Percentiles rank a stretch among this genome's conserved stretches.
Conservation (phyloP, 2,113 vertebrate genomes). For the Brachirus orientalis region DNA sequence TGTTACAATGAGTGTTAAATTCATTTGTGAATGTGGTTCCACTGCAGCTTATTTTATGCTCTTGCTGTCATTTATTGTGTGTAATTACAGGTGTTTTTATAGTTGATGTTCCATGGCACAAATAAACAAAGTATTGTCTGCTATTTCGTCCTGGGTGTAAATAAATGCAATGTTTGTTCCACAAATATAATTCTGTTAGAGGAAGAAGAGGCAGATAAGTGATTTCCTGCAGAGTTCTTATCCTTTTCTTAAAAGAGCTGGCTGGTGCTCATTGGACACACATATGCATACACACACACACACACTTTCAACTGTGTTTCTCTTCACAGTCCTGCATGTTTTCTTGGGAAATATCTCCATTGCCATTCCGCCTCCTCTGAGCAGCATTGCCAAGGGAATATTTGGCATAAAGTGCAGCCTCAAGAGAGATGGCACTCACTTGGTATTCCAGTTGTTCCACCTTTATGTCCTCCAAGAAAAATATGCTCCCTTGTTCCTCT, state of each 20-base stretch:
- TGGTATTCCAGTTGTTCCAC: constrained; percentile 50
- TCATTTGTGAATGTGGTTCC: not conserved
- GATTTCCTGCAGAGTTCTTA: constrained; percentile 44
- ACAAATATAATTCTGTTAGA: constrained; percentile 7
- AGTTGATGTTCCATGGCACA: not conserved
- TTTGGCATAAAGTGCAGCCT: constrained; percentile 63
- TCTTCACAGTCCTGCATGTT: constrained; percentile 74
- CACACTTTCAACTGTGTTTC: constrained; percentile 59
- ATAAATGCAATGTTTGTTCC: constrained; percentile 24
- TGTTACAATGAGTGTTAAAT: not conserved
- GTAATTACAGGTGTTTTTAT: constrained; percentile 21
- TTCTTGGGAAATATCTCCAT: constrained; percentile 72
- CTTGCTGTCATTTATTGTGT: constrained; percentile 6
- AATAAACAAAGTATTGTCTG: not conserved
- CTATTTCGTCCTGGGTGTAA: constrained; percentile 15
- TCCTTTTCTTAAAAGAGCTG: constrained; percentile 73
- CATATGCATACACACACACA: constrained; percentile 44
- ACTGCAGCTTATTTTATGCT: not conserved
- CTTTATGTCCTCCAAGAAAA: constrained; percentile 68
- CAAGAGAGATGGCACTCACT: constrained; percentile 54
- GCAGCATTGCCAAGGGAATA: constrained; percentile 63
- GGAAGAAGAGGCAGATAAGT: constrained; percentile 24
- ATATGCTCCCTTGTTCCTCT: constrained; percentile 66
- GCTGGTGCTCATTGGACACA: constrained; percentile 59
- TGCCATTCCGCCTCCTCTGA: constrained; percentile 51